Evolutionary conservation across 2,113 vertebrate species (phyloP), one percentile per base, ranked within the genome.

Genomic region (Myocastor coypus): DNA sequence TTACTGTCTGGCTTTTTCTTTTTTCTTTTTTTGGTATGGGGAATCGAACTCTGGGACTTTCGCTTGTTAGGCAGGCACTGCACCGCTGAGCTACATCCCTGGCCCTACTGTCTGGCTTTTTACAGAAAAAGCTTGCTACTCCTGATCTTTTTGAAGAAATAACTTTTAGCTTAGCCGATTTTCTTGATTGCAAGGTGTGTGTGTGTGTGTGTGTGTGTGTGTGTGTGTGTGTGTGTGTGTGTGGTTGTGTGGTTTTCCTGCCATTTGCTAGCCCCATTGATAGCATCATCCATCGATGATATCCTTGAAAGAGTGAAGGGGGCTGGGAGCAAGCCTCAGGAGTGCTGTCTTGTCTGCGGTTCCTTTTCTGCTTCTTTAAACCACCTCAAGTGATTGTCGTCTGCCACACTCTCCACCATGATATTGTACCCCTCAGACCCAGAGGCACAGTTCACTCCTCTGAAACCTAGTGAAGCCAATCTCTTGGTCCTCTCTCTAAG

Each of bases 1-100:
- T 89, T 92, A 55, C 42, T 90, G 34, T 55, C 32, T 86, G 64
- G 40, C 50, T 40, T 85, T 93, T 59, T 85, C n/a, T n/a, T n/a
- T n/a, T n/a, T n/a, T n/a, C n/a, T n/a, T n/a, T n/a, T n/a, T n/a
- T n/a, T n/a, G n/a, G n/a, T n/a, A n/a, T n/a, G n/a, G n/a, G n/a
- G n/a, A n/a, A n/a, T n/a, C n/a, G n/a, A n/a, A n/a, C n/a, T n/a
- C n/a, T n/a, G n/a, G n/a, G n/a, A n/a, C n/a, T n/a, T n/a, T n/a
- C n/a, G n/a, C n/a, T n/a, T n/a, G n/a, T n/a, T n/a, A n/a, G n/a
- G n/a, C n/a, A n/a, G n/a, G n/a, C n/a, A n/a, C n/a, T n/a, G n/a
- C n/a, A n/a, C n/a, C n/a, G n/a, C n/a, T n/a, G n/a, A n/a, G n/a
- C n/a, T n/a, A n/a, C n/a, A n/a, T n/a, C n/a, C n/a, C n/a, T n/a